Evolutionary conservation across 2,888 invertebrate genomes (phyloP).

Genomic region (Nemoura dubitans): DNA sequence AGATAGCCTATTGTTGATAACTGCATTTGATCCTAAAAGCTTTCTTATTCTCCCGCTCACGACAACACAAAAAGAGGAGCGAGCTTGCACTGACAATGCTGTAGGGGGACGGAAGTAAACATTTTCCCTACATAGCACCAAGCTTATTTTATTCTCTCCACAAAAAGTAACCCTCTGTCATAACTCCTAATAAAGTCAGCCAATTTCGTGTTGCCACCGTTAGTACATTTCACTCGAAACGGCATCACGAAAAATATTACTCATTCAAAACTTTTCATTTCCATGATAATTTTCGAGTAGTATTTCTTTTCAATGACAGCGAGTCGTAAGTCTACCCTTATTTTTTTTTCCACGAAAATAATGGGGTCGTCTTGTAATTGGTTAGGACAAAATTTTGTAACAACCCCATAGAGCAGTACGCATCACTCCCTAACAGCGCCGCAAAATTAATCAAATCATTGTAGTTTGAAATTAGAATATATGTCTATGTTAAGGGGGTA

Average conservation of each 20-base stretch:
- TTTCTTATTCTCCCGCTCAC: neutral
- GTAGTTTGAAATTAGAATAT: constrained; percentile 40
- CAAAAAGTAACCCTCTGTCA: constrained; percentile 18
- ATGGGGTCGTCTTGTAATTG: constrained; percentile 31
- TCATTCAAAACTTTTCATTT: constrained; percentile 27
- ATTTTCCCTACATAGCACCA: neutral
- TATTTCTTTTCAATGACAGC: constrained; percentile 26
- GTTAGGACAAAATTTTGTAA: constrained; percentile 23
- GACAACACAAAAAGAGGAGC: neutral
- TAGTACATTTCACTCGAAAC: constrained; percentile 1
- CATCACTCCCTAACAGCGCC: constrained; percentile 17
- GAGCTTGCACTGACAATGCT: neutral
- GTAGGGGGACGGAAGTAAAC: neutral
- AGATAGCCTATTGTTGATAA: constrained; percentile 23
- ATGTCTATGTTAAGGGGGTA: constrained; percentile 30
- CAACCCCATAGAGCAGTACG: neutral
- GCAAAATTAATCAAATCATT: constrained; percentile 40
- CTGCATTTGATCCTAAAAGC: constrained; percentile 28
- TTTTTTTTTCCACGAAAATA: neutral
- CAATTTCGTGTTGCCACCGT: constrained; percentile 29
- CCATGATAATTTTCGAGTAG: constrained; percentile 15
- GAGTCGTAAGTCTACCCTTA: neutral
- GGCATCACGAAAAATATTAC: neutral
- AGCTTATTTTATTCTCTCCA: constrained; percentile 8
- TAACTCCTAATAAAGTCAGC: constrained; percentile 32